Percentiles rank a stretch among this genome's conserved stretches.
Evolutionary conservation across 2,888 invertebrate genomes (phyloP).

Genomic region (Cotesia congregata): DNA sequence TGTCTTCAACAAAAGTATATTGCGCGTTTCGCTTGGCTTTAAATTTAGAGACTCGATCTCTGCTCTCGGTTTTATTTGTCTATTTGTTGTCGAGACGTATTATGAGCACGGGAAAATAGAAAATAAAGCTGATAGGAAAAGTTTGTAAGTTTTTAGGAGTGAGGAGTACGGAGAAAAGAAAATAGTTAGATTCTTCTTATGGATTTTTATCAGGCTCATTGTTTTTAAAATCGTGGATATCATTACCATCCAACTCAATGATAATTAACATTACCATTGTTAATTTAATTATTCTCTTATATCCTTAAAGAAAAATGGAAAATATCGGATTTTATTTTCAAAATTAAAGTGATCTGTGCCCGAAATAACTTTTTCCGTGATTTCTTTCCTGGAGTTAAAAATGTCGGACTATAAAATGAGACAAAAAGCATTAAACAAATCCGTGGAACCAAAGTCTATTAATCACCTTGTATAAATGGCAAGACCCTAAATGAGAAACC

Average conservation of each 20-base stretch:
- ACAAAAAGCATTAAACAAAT: conserved; percentile 33
- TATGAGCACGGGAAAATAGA: background rate
- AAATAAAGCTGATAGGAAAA: background rate
- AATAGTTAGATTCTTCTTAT: too few species aligned
- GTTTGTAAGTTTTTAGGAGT: too few species aligned
- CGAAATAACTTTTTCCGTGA: background rate
- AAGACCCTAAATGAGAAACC: conserved; percentile 37
- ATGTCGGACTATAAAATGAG: conserved; percentile 3
- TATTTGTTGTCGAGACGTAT: background rate
- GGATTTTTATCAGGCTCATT: too few species aligned
- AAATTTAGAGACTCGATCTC: conserved; percentile 5
- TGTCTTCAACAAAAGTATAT: conserved; percentile 32
- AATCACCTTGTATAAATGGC: conserved; percentile 35
- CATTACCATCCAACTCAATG: too few species aligned
- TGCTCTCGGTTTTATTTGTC: background rate
- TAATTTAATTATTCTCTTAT: too few species aligned
- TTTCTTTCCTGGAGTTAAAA: background rate
- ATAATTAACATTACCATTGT: too few species aligned
- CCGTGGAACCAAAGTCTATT: conserved; percentile 34
- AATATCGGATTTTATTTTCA: background rate
- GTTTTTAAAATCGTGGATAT: too few species aligned
- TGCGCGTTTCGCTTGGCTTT: background rate
- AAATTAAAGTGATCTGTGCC: too few species aligned
- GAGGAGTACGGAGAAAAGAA: too few species aligned
- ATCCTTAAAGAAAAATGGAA: background rate